These are phyloP conservation scores for Trematomus loennbergii DNA, from an alignment of 2,113 vertebrate species.

Conservation along the genomic window DNA sequence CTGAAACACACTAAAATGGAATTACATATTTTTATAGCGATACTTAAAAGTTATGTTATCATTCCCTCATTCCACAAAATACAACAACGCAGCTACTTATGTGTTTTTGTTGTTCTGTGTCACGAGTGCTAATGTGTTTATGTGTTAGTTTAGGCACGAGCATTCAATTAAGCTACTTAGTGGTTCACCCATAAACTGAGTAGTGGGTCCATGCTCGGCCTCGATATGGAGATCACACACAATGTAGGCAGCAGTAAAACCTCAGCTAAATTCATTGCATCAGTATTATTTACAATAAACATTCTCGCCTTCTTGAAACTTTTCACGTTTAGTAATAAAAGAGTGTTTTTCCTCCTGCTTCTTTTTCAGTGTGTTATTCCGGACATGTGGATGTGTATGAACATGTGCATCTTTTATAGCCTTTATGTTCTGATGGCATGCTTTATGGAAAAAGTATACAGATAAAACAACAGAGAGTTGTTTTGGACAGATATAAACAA, in stretches of 20 bases:
- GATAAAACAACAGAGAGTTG: background rate
- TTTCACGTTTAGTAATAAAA: too few relatives aligned
- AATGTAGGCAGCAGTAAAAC: conserved; percentile 50
- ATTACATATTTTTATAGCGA: background rate
- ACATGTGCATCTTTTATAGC: background rate
- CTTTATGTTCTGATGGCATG: background rate
- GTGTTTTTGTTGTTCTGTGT: conserved; percentile 19
- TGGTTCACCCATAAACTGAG: conserved; percentile 52
- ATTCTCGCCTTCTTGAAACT: background rate
- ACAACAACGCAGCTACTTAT: background rate
- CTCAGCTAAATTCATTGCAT: conserved; percentile 33
- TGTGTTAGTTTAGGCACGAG: conserved; percentile 39
- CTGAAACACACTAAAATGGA: background rate
- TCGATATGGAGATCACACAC: conserved; percentile 58
- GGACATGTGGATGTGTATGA: background rate
- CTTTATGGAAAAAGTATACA: background rate
- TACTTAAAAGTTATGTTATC: background rate
- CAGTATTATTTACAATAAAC: conserved; percentile 27
- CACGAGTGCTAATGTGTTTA: conserved; percentile 38
- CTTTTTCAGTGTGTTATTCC: too few relatives aligned
- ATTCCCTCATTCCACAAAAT: background rate
- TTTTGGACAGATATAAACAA: background rate
- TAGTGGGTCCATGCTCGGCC: conserved; percentile 15
- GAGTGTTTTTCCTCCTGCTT: too few relatives aligned
- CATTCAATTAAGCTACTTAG: conserved; percentile 59